Percentiles rank a stretch among this genome's conserved stretches.
These are phyloP conservation scores for Pseudoips prasinana DNA, from an alignment of 2,888 invertebrate species.

Conservation along the genomic window DNA sequence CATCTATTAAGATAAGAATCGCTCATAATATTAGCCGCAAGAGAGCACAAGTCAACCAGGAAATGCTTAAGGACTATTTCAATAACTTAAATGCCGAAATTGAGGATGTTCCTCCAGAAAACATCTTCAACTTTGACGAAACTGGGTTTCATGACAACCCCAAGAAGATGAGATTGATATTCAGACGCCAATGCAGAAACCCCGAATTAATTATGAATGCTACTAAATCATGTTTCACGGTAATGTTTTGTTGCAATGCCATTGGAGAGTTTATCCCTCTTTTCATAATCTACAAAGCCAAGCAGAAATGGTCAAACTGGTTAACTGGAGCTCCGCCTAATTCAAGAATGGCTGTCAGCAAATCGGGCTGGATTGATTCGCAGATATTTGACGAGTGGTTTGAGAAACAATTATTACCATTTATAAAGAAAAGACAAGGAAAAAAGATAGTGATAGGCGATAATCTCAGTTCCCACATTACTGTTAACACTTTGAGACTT, in stretches of 20 bases:
- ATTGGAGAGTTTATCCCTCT: conserved; percentile 6
- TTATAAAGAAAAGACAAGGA: too few species aligned
- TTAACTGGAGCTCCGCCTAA: conserved; percentile 2
- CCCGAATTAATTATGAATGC: conserved; percentile 8
- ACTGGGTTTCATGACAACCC: conserved; percentile 8
- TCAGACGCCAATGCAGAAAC: conserved; percentile 2
- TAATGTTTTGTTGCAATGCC: conserved; percentile 4
- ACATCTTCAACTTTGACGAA: conserved; percentile 13
- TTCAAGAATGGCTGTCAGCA: conserved; percentile 1
- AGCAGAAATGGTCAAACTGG: conserved; percentile 9
- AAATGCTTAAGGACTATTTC: conserved; percentile 7
- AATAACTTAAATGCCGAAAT: conserved; percentile 6
- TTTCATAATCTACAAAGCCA: conserved; percentile 9
- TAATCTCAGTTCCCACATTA: too few species aligned
- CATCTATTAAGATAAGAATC: conserved; percentile 7
- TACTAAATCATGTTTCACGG: conserved; percentile 2
- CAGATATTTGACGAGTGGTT: conserved; percentile 19
- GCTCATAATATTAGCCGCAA: conserved; percentile 8
- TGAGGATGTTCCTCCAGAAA: conserved; percentile 6
- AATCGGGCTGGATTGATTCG: conserved; percentile 17
- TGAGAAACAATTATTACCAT: too few species aligned
- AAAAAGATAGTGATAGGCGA: too few species aligned
- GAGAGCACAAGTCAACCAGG: conserved; percentile 4
- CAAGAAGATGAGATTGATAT: conserved; percentile 3
- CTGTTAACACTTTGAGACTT: too few species aligned